Evolutionary conservation across 2,797 vertebrate species (phyloP), one percentile per base, ranked within the genome.

Genomic region (Cyclopterus lumpus): DNA sequence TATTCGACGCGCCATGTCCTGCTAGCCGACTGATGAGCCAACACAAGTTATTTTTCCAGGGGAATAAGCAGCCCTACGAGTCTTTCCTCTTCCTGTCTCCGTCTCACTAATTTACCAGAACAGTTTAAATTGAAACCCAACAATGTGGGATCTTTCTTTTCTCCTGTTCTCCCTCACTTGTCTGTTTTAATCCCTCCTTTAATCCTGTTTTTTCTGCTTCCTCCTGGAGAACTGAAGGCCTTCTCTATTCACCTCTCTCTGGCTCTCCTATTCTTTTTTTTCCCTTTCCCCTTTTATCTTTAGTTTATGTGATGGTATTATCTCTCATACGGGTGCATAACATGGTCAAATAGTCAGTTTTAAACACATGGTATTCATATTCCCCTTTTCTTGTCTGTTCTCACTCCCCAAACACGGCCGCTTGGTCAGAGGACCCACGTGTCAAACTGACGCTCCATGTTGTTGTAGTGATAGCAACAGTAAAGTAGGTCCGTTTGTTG

Each of bases 21-120:
- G 28, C 34, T 70, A 40, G 44, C 44, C 22, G 59, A 58, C n/a
- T 22, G 40, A 57, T 42, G 58, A 57, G 36, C 59, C 54, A 40
- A 54, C 42, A 34, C 16, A 26, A 14, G 38, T 48, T 60, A 49
- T 34, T 16, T 61, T 71, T 61, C 61, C 10, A 24, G 32, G 51
- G 32, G 58, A 57, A 34, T 24, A 26, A 51, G n/a, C 58, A 38
- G 46, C 16, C 24, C 6, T 40, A 14, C 24, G 32, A 38, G 53
- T 59, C 62, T 28, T 8, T 40, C 38, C 38, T 14, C 38, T 40
- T 60, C 68, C 42, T 26, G 28, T 49, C 46, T 26, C 40, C 11
- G 12, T 11, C 6, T 28, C 51, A 51, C 44, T 42, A 14, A 49
- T 55, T 57, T 38, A 11, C 18, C 42, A 24, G 15, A 76, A 60